Percentiles rank a stretch among this genome's conserved stretches.
phyloP scores from a whole-genome alignment of 2,888 invertebrate genomes.

The Pharmacophagus antenor region DNA sequence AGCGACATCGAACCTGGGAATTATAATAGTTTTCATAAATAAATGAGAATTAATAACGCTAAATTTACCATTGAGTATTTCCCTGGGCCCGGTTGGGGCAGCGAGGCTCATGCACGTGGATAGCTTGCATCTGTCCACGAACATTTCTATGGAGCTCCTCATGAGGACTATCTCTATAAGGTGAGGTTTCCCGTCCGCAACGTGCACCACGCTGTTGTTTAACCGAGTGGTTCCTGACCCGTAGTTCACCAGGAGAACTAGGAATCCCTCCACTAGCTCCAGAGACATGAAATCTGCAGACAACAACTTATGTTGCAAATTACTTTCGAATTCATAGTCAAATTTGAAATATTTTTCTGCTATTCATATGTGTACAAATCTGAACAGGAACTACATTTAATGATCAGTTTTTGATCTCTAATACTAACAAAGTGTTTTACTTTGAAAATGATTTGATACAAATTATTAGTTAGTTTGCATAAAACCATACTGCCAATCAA shows the following conservation, averaged over 20 bases:
- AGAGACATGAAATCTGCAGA: slow-evolving; percentile 92
- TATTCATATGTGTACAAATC: no score
- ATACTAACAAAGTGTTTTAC: no score
- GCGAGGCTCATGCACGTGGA: slow-evolving; percentile 86
- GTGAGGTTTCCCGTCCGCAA: slow-evolving; percentile 93
- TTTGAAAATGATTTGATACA: no score
- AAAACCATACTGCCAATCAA: no score
- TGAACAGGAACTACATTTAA: no score
- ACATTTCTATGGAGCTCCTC: slow-evolving; percentile 85
- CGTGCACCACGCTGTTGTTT: slow-evolving; percentile 84
- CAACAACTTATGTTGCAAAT: slow-evolving; percentile 11
- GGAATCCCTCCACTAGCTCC: slow-evolving; percentile 91
- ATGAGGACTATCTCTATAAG: slow-evolving; percentile 89
- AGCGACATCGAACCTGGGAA: background rate
- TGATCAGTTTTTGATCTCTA: no score
- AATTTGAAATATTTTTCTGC: background rate
- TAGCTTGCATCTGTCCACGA: slow-evolving; percentile 87
- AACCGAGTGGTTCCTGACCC: slow-evolving; percentile 90
- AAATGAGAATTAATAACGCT: background rate
- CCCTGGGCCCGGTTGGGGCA: slow-evolving; percentile 85
- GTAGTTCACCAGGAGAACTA: slow-evolving; percentile 91
- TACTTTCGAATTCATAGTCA: background rate
- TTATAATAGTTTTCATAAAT: background rate
- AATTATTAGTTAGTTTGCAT: no score
- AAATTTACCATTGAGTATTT: slow-evolving; percentile 84